phyloP scores from a whole-genome alignment of 2,888 invertebrate genomes.

The Macrosiphum euphorbiae region DNA sequence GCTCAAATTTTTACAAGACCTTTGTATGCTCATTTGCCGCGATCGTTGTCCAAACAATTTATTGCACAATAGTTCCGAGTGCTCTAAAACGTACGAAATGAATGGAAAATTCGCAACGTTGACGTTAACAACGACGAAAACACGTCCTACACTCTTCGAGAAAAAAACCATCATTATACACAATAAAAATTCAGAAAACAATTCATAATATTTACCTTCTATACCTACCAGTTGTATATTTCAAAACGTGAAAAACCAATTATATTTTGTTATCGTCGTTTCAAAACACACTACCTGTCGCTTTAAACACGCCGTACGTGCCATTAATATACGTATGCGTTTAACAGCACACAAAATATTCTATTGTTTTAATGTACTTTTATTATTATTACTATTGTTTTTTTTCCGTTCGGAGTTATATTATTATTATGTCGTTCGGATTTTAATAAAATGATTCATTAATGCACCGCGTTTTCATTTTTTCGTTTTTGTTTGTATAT shows the following conservation, averaged over 20 bases:
- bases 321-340: not conserved
- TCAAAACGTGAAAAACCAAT: not conserved
- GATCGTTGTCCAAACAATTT: not conserved
- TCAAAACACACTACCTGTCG: not conserved
- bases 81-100: not conserved
- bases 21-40: not conserved
- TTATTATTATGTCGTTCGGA: not conserved
- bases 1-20: not conserved
- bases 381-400: not conserved
- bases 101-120: not conserved
- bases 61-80: not conserved
- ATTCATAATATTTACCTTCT: not conserved
- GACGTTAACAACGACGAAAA: not conserved
- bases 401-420: not conserved
- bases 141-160: not conserved
- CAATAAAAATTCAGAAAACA: not conserved
- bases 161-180: not conserved
- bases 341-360: not conserved
- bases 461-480: not conserved
- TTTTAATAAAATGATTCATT: not conserved
- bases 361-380: conserved; percentile 17
- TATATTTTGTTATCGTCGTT: not conserved
- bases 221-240: not conserved
- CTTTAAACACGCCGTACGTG: not conserved
- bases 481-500: not conserved